phyloP scores from a whole-genome alignment of 2,113 vertebrate species.

The Melanocharis versteri region DNA sequence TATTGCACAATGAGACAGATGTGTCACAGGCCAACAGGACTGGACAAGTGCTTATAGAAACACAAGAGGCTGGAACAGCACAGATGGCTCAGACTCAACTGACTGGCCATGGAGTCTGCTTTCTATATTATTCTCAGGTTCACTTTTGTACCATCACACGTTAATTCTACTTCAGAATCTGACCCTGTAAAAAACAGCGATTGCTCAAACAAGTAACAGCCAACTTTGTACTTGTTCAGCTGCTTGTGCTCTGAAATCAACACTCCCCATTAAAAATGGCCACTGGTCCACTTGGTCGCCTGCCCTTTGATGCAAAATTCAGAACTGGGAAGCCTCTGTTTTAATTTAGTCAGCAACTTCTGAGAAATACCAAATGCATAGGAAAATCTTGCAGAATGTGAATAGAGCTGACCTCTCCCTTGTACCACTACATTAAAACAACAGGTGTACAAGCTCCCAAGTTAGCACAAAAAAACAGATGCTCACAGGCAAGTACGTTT shows the following conservation, averaged over 20 bases:
- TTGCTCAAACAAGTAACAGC: not conserved
- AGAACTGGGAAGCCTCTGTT: not conserved
- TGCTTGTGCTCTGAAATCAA: not conserved
- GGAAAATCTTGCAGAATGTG: not conserved
- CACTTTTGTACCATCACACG: not conserved
- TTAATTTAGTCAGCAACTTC: not conserved
- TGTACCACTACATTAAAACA: fast-evolving
- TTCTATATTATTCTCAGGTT: not conserved
- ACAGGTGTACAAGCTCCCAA: fast-evolving
- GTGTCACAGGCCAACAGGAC: not conserved
- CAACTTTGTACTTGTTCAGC: not conserved
- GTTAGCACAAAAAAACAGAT: not conserved
- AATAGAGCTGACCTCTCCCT: not conserved
- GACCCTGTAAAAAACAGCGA: not conserved
- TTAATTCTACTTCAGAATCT: not conserved
- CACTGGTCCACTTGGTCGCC: too few relatives aligned
- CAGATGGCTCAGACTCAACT: not conserved
- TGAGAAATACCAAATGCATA: not conserved
- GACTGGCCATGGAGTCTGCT: not conserved
- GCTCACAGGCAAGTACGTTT: not conserved
- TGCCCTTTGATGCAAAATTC: not conserved
- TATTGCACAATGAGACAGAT: not conserved
- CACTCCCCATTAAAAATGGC: not conserved
- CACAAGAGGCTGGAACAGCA: not conserved
- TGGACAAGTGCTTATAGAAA: not conserved